These are phyloP conservation scores for Conus betulinus DNA, from an alignment of 1,140 invertebrate species.

Conservation along the genomic window DNA sequence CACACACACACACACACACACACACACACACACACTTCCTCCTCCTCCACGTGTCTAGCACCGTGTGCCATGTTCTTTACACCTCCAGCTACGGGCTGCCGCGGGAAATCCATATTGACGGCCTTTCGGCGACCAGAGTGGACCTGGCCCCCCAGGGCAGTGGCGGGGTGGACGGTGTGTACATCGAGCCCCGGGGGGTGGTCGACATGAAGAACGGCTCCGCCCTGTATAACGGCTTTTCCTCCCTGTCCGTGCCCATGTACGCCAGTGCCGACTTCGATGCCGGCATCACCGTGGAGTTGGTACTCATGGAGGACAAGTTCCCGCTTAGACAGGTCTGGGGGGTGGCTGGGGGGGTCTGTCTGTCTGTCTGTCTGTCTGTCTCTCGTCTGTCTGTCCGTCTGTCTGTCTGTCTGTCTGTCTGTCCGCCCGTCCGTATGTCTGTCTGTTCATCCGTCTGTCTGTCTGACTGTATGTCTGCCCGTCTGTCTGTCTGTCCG, in stretches of 20 bases:
- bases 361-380: not conserved
- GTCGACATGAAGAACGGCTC: conserved; percentile 20
- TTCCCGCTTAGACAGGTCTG: conserved; percentile 31
- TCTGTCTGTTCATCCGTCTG: too few species aligned
- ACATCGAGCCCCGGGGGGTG: conserved; percentile 19
- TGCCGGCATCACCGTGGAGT: conserved; percentile 27
- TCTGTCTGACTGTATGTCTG: too few species aligned
- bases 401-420: too few species aligned
- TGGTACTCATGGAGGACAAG: conserved; percentile 24
- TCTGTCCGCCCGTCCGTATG: too few species aligned
- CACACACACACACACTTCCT: not conserved
- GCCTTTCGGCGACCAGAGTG: not conserved
- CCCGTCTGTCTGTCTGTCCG: too few species aligned
- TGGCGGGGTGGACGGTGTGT: not conserved
- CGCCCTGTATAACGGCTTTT: conserved; percentile 24
- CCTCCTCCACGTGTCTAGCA: not conserved
- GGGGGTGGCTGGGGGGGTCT: not conserved
- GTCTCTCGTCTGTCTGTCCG: too few species aligned
- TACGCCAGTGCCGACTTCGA: conserved; percentile 27
- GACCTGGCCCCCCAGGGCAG: too few species aligned
- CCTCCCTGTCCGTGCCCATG: conserved; percentile 24
- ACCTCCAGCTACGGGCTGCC: not conserved
- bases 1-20: not conserved
- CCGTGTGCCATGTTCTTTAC: not conserved
- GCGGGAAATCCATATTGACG: conserved; percentile 32